Evolutionary conservation across 2,888 invertebrate genomes (phyloP), one percentile per base, ranked within the genome.

Genomic region (Pheosia gnoma): DNA sequence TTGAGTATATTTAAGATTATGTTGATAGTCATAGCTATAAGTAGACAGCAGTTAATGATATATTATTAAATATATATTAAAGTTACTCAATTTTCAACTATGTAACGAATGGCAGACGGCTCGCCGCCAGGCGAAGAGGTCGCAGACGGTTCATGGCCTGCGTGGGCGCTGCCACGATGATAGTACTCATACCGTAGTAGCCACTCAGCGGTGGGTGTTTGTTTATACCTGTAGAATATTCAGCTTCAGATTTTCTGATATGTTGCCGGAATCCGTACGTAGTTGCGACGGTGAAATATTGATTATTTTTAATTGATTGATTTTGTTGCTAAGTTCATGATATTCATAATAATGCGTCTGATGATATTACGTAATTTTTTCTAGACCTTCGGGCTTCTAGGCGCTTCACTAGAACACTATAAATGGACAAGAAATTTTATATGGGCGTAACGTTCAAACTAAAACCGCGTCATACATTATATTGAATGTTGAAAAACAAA

Each of bases 101-200:
- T 25, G 25, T 25, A 25, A 25, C 47, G n/a, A n/a, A n/a, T 11
- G n/a, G 47, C n/a, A 59, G 61, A 61, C 61, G n/a, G 54, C 10
- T 7, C 10, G 60, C 57, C 59, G 59, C 52, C 57, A 39, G 45
- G 3, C 11, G n/a, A 4, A 13, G 13, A 10, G 43, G 13, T 70
- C 71, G 41, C 64, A 70, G 72, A 68, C 69, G 52, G 65, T 64
- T 13, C n/a, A 45, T 54, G 62, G 37, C 64, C 63, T 79, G 78
- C 76, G 82, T 82, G 79, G 82, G 82, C 77, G 81, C 73, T 63
- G 64, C 61, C 70, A 70, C 69, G 62, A 61, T 74, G 73, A 74
- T 74, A 76, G 70, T 72, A 57, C n/a, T n/a, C 45, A 39, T 45
- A 51, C n/a, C 47, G 53, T 59, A 59, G 59, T 60, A 66, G 68